These are phyloP conservation scores for Willisornis vidua DNA, from an alignment of 2,113 vertebrate genomes.

Conservation along the genomic window DNA sequence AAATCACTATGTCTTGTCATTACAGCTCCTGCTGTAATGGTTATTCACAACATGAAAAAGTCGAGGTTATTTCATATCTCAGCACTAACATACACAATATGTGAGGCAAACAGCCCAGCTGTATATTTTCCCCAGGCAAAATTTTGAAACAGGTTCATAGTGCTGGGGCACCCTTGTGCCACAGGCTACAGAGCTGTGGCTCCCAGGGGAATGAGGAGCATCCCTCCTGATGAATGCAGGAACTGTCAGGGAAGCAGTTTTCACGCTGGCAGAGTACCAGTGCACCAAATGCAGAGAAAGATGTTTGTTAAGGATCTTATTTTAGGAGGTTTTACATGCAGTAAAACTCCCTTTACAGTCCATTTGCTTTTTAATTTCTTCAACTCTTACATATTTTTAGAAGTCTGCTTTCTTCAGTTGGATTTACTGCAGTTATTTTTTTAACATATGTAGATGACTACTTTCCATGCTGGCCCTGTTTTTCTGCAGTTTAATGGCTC, in stretches of 20 bases:
- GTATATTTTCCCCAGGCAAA: neutral
- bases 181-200: neutral
- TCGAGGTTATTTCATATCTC: neutral
- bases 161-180: neutral
- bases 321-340: conserved; percentile 19
- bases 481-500: conserved; percentile 58
- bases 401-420: neutral
- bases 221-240: neutral
- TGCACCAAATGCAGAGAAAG: neutral
- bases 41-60: neutral
- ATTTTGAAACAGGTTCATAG: neutral
- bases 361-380: conserved; percentile 51
- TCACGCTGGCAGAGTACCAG: neutral
- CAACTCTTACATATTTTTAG: neutral
- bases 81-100: neutral
- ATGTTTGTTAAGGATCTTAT: neutral
- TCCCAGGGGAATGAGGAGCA: neutral
- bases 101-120: neutral
- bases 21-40: neutral
- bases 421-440: conserved; percentile 43
- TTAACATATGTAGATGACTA: conserved; percentile 50
- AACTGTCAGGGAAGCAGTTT: neutral
- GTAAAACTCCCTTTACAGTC: conserved; percentile 3
- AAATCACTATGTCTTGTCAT: neutral
- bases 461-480: conserved; percentile 32